phyloP scores from a whole-genome alignment of 2,113 vertebrate genomes.

The Daboia siamensis region DNA sequence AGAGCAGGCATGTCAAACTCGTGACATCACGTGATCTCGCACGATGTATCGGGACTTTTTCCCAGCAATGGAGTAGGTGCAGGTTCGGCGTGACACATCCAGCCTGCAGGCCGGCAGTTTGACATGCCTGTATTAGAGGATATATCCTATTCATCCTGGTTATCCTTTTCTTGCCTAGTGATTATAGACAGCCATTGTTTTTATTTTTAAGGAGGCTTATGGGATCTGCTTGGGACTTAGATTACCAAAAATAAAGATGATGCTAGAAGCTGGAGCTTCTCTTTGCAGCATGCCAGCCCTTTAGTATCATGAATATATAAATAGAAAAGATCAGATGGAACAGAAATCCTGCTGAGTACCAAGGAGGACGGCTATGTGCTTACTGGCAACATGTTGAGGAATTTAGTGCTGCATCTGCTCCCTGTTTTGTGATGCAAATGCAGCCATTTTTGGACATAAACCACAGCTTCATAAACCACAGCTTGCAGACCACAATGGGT shows the following conservation, averaged over 20 bases:
- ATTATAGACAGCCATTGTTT: not conserved
- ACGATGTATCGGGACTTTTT: too few species aligned
- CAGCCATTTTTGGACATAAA: not conserved
- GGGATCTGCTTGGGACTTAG: not conserved
- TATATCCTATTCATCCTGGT: not conserved
- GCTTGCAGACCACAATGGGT: not conserved
- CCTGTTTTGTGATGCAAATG: not conserved
- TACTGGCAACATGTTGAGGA: not conserved
- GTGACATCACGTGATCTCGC: too few species aligned
- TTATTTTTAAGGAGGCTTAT: not conserved
- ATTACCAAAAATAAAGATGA: not conserved
- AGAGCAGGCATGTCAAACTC: too few species aligned
- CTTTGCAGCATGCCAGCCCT: not conserved
- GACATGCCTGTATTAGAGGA: not conserved
- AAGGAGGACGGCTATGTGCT: not conserved
- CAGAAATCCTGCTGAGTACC: not conserved
- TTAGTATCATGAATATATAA: not conserved
- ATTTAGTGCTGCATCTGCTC: not conserved
- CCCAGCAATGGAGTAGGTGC: accelerated
- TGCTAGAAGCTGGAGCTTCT: not conserved
- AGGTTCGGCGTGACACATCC: too few species aligned
- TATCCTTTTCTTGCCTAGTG: not conserved
- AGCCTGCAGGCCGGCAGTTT: too few species aligned
- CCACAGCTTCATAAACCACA: not conserved
- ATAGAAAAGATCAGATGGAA: not conserved